Evolutionary conservation across 2,797 vertebrate species (phyloP), one percentile per base, ranked within the genome.

Genomic region (Hippoglossus hippoglossus): DNA sequence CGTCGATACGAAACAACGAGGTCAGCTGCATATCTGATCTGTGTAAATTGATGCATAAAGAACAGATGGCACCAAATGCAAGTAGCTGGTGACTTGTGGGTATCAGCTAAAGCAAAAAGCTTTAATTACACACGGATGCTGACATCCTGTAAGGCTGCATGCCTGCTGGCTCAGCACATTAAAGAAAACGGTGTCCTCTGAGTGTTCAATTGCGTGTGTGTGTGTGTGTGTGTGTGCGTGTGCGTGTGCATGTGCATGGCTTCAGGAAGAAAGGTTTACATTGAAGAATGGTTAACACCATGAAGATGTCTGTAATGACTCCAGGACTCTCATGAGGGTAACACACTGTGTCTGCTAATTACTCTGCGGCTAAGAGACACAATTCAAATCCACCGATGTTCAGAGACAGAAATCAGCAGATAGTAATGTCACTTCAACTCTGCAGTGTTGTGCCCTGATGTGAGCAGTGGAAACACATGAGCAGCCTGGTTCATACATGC

Each of bases 81-180:
- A 50, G 25, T 26, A 61, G 44, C 51, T 46, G 62, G 36, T 68
- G 71, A 71, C 62, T 55, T 52, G 39, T 59, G 56, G 58, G 21
- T 57, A 56, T 34, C 28, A 53, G 67, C 34, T 46, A 81, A 85
- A 67, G 63, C 72, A 80, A 57, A 90, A 90, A 85, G 83, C 77
- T 82, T 86, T 87, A 81, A 89, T 90, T 91, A 88, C 86, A 83
- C 56, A 25, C 4, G 4, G 59, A 88, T 83, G 84, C 84, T 89
- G 86, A 88, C 61, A 55, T 86, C 57, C 77, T 79, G 81, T 64
- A 77, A 55, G 63, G 54, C 75, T 70, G 73, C 36, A 39, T 39
- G 36, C 67, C 77, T 86, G 87, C 87, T 90, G 84, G 70, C 80
- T 85, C 61, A 46, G 85, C 85, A 88, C 79, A 80, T 82, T 86